Evolutionary conservation across 2,888 invertebrate genomes (phyloP), one percentile per base, ranked within the genome.

Genomic region (Dromius quadrimaculatus): DNA sequence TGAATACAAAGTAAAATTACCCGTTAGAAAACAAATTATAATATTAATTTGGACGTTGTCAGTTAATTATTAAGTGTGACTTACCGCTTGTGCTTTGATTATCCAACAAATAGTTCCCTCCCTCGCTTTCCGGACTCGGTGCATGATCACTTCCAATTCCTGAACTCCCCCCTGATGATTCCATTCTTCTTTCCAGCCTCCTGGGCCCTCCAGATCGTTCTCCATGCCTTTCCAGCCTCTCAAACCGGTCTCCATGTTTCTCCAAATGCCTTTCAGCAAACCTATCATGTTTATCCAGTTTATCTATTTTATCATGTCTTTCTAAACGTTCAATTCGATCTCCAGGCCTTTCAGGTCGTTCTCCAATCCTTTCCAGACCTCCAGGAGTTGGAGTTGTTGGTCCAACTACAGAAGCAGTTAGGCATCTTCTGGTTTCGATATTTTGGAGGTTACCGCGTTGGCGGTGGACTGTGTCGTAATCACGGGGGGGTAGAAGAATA

Each of bases 381-480:
- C 28, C 28, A 28, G 28, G 28, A 5, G 28, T 8, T n/a, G n/a
- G n/a, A n/a, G n/a, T n/a, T n/a, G n/a, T n/a, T n/a, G 28, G 28
- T 28, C 28, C 28, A 28, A 41, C 41, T 2, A 41, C 41, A 2
- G 41, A 41, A 2, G 41, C 41, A 2, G 41, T 92, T 57, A 91
- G 83, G 77, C 91, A 91, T 32, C 91, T 84, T 54, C 90, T 81
- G 73, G 88, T 81, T 78, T 92, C 91, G 76, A 91, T 90, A 22
- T 89, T 90, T n/a, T 88, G 87, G 57, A 92, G 81, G 79, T 92
- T 92, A 4, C 93, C 93, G 72, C 91, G 81, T 72, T 87, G 90
- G 64, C 93, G 87, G 79, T 93, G 93, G 1, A 95, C 92, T 0
- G 96, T 96, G 82, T 97, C 97, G 84, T 97, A 97, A 82, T 97